These are phyloP conservation scores for Drosophila ananassae DNA, from an alignment of 1,140 invertebrate species.

Conservation along the genomic window DNA sequence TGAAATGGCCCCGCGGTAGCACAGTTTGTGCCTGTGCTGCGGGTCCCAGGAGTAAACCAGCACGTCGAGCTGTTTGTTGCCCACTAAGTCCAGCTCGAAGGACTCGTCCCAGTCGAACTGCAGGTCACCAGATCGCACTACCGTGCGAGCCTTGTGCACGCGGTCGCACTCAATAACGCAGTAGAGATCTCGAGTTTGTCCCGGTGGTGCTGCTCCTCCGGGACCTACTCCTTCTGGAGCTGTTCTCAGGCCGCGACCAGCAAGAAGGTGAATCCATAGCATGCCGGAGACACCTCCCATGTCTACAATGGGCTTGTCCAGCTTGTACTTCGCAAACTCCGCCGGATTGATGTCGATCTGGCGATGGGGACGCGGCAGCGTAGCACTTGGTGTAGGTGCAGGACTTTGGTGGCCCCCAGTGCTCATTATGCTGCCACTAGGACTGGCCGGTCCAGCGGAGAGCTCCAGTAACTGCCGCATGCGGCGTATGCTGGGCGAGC, in stretches of 20 bases:
- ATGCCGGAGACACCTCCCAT: conserved; percentile 92
- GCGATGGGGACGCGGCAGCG: conserved; percentile 89
- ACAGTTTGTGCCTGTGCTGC: conserved; percentile 96
- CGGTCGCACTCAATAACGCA: conserved; percentile 98
- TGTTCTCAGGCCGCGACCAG: conserved; percentile 93
- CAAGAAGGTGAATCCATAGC: conserved; percentile 95
- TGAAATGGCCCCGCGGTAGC: conserved; percentile 96
- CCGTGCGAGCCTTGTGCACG: conserved; percentile 98
- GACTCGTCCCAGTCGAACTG: conserved; percentile 99
- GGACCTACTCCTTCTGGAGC: conserved; percentile 86
- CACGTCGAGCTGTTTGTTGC: conserved; percentile 96
- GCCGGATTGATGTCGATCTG: conserved; percentile 95
- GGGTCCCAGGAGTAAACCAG: conserved; percentile 99
- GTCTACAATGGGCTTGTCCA: conserved; percentile 89
- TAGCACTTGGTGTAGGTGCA: conserved; percentile 89
- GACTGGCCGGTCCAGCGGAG: conserved; percentile 85
- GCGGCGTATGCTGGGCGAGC: conserved; percentile 89
- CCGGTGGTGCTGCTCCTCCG: conserved; percentile 84
- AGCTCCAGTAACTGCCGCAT: conserved; percentile 92
- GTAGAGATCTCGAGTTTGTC: conserved; percentile 90
- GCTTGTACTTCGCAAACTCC: conserved; percentile 96
- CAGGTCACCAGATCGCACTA: conserved; percentile 97
- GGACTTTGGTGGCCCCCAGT: conserved; percentile 87
- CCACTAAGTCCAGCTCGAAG: conserved; percentile 98
- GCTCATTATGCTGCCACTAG: conserved; percentile 85